phyloP scores from a whole-genome alignment of 2,888 invertebrate species.

The Nemoura dubitans region DNA sequence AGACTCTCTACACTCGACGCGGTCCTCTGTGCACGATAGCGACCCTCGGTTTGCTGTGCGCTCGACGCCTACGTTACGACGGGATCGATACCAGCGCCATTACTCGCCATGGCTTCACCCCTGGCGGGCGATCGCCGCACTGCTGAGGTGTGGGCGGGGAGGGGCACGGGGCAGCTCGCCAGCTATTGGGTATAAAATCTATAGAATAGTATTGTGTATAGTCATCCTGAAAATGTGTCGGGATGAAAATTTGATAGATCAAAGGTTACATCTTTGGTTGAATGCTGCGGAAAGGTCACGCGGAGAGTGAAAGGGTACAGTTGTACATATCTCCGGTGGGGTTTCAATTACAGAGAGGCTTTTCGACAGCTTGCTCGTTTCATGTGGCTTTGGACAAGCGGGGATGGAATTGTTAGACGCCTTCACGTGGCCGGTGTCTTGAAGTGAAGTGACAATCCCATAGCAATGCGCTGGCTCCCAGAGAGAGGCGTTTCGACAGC shows the following conservation, averaged over 20 bases:
- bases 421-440: no score
- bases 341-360: no score
- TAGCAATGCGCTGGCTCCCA: background rate
- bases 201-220: background rate
- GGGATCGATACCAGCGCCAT: conserved; percentile 23
- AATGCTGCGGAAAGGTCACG: no score
- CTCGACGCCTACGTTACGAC: conserved; percentile 1
- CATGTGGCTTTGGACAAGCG: no score
- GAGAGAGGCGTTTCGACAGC: background rate
- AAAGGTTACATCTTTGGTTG: background rate
- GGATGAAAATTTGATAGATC: background rate
- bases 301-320: no score
- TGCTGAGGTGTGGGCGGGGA: conserved; percentile 21
- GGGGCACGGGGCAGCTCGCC: background rate
- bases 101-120: conserved; percentile 39
- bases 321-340: no score
- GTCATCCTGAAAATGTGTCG: background rate
- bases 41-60: no score
- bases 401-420: no score
- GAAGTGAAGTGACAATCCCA: no score
- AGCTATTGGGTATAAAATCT: background rate
- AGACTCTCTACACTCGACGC: no score
- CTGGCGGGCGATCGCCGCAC: conserved; percentile 43
- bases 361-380: no score
- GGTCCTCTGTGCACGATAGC: no score